Conservation (phyloP, 2,888 invertebrate genomes). For the Agrilus cyanescens region DNA sequence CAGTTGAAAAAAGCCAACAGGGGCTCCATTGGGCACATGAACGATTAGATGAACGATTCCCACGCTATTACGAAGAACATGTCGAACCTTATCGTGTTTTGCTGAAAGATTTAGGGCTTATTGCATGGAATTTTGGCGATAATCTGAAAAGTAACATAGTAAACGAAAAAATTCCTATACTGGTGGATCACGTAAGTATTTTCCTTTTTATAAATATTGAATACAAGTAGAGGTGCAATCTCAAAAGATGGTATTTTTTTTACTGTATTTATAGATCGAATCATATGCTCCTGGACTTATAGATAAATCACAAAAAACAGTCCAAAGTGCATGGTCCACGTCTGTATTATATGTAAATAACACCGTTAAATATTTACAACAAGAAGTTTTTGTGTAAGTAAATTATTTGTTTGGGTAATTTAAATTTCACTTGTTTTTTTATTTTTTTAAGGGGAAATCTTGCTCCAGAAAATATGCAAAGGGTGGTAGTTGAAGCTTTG, state of each 20-base stretch:
- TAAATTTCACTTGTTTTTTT: not conserved
- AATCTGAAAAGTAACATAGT: constrained; percentile 21
- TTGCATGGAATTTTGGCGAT: constrained; percentile 38
- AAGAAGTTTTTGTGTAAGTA: constrained; percentile 72
- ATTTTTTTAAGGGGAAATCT: constrained; percentile 49
- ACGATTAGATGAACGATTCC: constrained; percentile 56
- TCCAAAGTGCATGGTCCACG: constrained; percentile 37
- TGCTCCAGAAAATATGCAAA: constrained; percentile 65
- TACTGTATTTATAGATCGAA: constrained; percentile 44
- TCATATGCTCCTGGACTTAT: constrained; percentile 61
- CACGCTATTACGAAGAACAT: constrained; percentile 51
- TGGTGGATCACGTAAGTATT: constrained; percentile 41
- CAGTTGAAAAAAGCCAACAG: constrained; percentile 47
- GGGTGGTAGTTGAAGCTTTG: constrained; percentile 51
- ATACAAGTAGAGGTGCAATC: not conserved
- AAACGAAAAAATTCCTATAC: constrained; percentile 35
- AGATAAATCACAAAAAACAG: constrained; percentile 42
- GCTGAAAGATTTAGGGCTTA: constrained; percentile 42
- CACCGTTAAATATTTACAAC: constrained; percentile 50
- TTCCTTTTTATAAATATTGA: not conserved
- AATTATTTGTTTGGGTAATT: constrained; percentile 4
- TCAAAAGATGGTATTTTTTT: no score
- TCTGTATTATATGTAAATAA: constrained; percentile 41
- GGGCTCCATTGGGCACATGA: constrained; percentile 51
- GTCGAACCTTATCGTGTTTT: constrained; percentile 52